Evolutionary conservation across 2,797 vertebrate species (phyloP), one percentile per base, ranked within the genome.

Genomic region (Danionella dracula): DNA sequence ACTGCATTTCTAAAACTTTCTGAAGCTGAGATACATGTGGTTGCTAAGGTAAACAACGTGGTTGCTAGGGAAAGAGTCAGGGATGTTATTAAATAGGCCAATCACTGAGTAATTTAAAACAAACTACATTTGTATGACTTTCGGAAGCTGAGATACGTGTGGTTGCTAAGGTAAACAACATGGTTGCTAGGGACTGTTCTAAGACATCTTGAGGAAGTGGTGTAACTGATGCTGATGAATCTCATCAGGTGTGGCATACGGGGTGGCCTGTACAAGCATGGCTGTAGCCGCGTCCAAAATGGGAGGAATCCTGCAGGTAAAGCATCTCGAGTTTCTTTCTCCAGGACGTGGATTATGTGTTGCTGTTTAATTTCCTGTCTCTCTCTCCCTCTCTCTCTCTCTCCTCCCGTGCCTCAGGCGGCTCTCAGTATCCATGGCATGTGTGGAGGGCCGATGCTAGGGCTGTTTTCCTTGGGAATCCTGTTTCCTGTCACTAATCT

Each of bases 361-460:
- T 21, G 1, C 20, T 29, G 11, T 15, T 17, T 37, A 2, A 16
- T 9, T 29, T 53, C 9, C 38, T 42, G 23, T 27, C 23, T 27
- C 23, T 27, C 23, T 27, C 23, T 27, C 23, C 6, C 23, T 27
- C 23, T 27, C n/a, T 50, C n/a, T n/a, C n/a, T 27, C 17, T 65
- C 40, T 32, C 12, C n/a, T 34, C 16, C 21, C 31, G 13, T 27
- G 21, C 44, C 29, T 15, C 75, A 94, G 93, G 91, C 92, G 48
- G 82, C 93, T 1, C 88, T 93, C 42, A 92, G 91, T 61, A 92
- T 94, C 61, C 93, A 90, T 0, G 93, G 93, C 11, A 94, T 94
- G 89, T 93, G 91, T 1, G 92, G 93, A 1, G 93, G 92, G 0
- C 93, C 93, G 0, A 88, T 92, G 86, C 76, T 94, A 42, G 93